These are phyloP conservation scores for Leucopternis melanops DNA, from an alignment of 2,113 vertebrate species.

Conservation along the genomic window DNA sequence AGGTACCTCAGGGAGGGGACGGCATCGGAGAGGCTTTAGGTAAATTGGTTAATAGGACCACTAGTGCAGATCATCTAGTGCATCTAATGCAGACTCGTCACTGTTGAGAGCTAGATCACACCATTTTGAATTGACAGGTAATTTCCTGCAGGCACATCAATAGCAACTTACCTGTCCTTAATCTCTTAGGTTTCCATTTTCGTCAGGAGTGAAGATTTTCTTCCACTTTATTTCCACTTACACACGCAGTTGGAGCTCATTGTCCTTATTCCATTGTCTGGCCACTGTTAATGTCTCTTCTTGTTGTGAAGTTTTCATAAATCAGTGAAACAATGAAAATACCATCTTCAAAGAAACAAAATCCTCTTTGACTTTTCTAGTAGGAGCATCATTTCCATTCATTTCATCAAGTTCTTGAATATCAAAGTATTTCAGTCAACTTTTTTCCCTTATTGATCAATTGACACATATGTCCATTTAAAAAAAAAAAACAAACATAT, in stretches of 20 bases:
- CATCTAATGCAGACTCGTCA: background rate
- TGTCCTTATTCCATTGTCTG: background rate
- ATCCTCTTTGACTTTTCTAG: background rate
- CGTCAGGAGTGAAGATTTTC: background rate
- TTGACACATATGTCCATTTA: background rate
- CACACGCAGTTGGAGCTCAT: background rate
- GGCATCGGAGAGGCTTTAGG: too few relatives aligned
- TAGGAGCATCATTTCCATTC: background rate
- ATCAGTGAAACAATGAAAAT: background rate
- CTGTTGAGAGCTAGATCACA: background rate
- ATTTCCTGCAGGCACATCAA: background rate
- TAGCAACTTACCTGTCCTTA: background rate
- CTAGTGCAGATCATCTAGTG: background rate
- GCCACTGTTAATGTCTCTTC: background rate
- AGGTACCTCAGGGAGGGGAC: too few relatives aligned
- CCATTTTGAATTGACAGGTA: background rate
- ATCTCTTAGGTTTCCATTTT: slow-evolving; percentile 23
- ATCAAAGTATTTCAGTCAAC: background rate
- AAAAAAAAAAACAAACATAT: background rate
- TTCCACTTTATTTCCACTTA: background rate
- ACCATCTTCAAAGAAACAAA: background rate
- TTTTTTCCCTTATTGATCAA: background rate
- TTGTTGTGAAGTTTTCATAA: background rate
- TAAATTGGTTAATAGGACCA: background rate
- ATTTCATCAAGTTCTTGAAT: background rate